Evolutionary conservation across 2,888 invertebrate genomes (phyloP), one percentile per base, ranked within the genome.

Genomic region (Cheiracanthium punctorium): DNA sequence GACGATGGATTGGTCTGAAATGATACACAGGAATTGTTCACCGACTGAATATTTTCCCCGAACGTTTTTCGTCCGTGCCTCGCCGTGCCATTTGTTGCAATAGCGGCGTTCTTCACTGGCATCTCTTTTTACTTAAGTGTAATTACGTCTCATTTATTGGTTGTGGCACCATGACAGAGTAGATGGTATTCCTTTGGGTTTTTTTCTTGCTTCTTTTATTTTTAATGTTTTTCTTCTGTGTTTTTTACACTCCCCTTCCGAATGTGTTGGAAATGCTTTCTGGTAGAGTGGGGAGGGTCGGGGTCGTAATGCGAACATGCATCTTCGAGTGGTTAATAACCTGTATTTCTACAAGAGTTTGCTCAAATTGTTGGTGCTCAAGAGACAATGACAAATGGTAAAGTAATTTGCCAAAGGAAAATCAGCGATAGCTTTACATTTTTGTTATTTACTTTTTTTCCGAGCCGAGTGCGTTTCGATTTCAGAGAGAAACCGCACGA

Each of bases 21-120:
- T 84, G 84, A 84, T 84, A 84, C 79, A 79, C 69, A 84, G 48
- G 77, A 84, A 84, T 52, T 84, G 67, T 79, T 65, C n/a, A n/a
- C 69, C 24, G 71, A 30, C 43, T 52, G 28, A 24, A 70, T 58
- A 58, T 24, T 33, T 67, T 33, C 69, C 20, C 65, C 82, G 29
- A 79, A 84, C 84, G 79, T 74, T 84, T 79, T 70, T 73, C 43
- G 37, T 33, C 43, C 43, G 74, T 12, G 12, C 24, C 58, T 7
- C 4, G 58, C 14, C 4, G 37, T 74, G 69, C 73, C 48, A 84
- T 84, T 84, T 84, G 84, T 84, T 67, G 69, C 65, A 82, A 82
- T 71, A 52, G 58, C 71, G 75, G 65, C 73, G 4, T 43, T 24
- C 17, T 24, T 43, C n/a, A 65, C 65, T 20, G 7, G 29, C 20